These are phyloP conservation scores for Misgurnus anguillicaudatus DNA, from an alignment of 2,113 vertebrate genomes.

Conservation along the genomic window DNA sequence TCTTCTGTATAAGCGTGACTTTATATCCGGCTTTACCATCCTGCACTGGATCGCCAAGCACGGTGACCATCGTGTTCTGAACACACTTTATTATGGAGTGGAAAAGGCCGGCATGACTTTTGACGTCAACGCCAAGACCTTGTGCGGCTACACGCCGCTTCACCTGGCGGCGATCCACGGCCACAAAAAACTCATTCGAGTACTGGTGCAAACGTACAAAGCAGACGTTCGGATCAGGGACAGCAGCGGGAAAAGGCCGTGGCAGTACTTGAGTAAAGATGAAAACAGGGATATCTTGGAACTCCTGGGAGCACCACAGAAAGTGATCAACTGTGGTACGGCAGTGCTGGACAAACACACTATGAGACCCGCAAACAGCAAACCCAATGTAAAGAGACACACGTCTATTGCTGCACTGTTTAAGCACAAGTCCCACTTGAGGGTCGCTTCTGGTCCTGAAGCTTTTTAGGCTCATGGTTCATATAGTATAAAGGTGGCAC, in stretches of 20 bases:
- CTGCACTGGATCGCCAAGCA: slow-evolving; percentile 97
- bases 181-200: slow-evolving; percentile 78
- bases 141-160: slow-evolving; percentile 87
- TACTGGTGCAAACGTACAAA: slow-evolving; percentile 83
- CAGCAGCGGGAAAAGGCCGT: slow-evolving; percentile 82
- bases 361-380: neutral
- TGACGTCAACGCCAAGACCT: slow-evolving; percentile 77
- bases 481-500: neutral
- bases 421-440: slow-evolving; percentile 67
- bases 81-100: slow-evolving; percentile 79
- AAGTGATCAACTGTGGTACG: neutral
- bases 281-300: slow-evolving; percentile 76
- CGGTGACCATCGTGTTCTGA: slow-evolving; percentile 80
- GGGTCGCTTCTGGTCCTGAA: slow-evolving; percentile 50
- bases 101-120: slow-evolving; percentile 72
- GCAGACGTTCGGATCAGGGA: slow-evolving; percentile 82
- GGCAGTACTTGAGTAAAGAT: slow-evolving; percentile 83
- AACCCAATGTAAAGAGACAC: slow-evolving; percentile 66
- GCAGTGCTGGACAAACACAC: neutral
- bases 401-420: slow-evolving; percentile 70
- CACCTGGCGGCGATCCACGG: slow-evolving; percentile 90
- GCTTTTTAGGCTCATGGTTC: slow-evolving; percentile 12
- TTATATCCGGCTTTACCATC: slow-evolving; percentile 88
- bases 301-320: slow-evolving; percentile 79
- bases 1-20: slow-evolving; percentile 83